A percentile compares a stretch with the other conserved stretches of the same genome.
Evolutionary conservation across 37 sponge, comb jelly and placozoan genomes (phyloP).

Genomic region (Mnemiopsis leidyi): DNA sequence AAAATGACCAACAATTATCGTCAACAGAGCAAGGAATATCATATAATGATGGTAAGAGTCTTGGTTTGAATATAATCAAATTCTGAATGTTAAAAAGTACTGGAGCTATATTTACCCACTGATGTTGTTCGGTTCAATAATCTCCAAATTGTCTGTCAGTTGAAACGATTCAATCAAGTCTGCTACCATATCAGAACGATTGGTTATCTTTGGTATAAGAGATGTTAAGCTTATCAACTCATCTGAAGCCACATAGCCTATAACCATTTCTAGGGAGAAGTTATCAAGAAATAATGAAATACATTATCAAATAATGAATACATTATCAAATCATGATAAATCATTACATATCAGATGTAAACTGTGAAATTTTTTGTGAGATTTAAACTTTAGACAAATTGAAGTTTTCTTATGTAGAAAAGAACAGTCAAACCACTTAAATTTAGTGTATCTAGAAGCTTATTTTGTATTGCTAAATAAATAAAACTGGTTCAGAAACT

Average conservation of each 20-base stretch:
- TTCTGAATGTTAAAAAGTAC: too few relatives aligned
- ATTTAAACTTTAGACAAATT: too few relatives aligned
- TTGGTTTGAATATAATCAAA: too few relatives aligned
- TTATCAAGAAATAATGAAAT: not conserved
- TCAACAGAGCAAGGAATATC: too few relatives aligned
- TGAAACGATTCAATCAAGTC: not conserved
- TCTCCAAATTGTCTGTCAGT: slow-evolving; percentile 40
- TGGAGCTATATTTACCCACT: slow-evolving; percentile 58
- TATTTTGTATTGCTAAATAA: not conserved
- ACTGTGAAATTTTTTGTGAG: too few relatives aligned
- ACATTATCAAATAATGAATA: too few relatives aligned
- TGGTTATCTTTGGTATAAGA: not conserved
- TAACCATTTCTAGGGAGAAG: not conserved
- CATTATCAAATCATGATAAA: too few relatives aligned
- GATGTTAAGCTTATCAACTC: slow-evolving; percentile 9
- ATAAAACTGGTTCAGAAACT: not conserved
- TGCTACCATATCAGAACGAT: not conserved
- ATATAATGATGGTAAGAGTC: too few relatives aligned
- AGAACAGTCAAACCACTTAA: not conserved
- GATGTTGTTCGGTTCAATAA: slow-evolving; percentile 9
- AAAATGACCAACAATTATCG: too few relatives aligned
- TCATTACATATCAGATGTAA: too few relatives aligned
- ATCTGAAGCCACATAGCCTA: not conserved
- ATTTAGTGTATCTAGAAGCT: too few relatives aligned
- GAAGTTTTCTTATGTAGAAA: too few relatives aligned